Evolutionary conservation across 1,140 invertebrate species (phyloP).

Genomic region (Lethrus apterus): DNA sequence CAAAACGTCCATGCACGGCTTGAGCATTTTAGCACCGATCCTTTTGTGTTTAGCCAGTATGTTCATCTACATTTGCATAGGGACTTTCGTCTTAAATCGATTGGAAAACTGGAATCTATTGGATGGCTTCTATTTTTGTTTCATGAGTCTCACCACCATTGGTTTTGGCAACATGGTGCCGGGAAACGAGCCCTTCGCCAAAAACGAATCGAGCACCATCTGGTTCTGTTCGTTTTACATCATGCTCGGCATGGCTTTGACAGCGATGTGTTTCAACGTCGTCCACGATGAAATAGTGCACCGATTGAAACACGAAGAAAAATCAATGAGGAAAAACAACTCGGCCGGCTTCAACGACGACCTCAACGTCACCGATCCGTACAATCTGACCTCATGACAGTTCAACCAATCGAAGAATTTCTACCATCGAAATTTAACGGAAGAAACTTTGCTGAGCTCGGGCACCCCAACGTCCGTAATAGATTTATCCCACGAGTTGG

Average conservation of each 20-base stretch:
- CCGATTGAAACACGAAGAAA: slow-evolving; percentile 53
- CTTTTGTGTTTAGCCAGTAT: slow-evolving; percentile 70
- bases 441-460: slow-evolving; percentile 52
- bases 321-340: slow-evolving; percentile 38
- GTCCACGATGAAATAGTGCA: slow-evolving; percentile 89
- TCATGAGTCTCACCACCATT: slow-evolving; percentile 88
- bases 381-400: slow-evolving; percentile 58
- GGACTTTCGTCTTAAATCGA: slow-evolving; percentile 79
- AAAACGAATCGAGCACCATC: slow-evolving; percentile 58
- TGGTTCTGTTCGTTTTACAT: slow-evolving; percentile 95
- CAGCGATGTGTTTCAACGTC: slow-evolving; percentile 97
- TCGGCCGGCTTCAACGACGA: slow-evolving; percentile 47
- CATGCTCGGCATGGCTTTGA: slow-evolving; percentile 88
- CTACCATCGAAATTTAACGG: slow-evolving; percentile 56
- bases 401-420: slow-evolving; percentile 48
- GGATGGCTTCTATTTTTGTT: slow-evolving; percentile 91
- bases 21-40: slow-evolving; percentile 69
- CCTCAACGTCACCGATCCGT: slow-evolving; percentile 47
- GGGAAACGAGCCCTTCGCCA: slow-evolving; percentile 53
- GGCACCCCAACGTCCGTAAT: slow-evolving; percentile 52
- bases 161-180: slow-evolving; percentile 87
- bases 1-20: slow-evolving; percentile 62
- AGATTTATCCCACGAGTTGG: slow-evolving; percentile 32
- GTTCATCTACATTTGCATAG: slow-evolving; percentile 77
- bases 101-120: slow-evolving; percentile 81